Evolutionary conservation across 2,888 invertebrate species (phyloP), one percentile per base, ranked within the genome.

Genomic region (Endotricha flammealis): DNA sequence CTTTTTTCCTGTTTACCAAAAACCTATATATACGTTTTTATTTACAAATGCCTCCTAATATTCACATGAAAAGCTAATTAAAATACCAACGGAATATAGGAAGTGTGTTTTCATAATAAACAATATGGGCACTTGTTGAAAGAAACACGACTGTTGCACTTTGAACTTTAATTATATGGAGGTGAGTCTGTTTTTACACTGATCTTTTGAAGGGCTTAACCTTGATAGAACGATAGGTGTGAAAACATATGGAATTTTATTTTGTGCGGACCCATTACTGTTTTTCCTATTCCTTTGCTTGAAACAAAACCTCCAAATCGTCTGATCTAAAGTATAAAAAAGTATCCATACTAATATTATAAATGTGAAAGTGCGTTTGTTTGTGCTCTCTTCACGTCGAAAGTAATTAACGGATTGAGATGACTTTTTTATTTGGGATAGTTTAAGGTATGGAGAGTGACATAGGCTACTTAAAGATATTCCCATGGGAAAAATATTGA

Each of bases 171-270:
- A n/a, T 11, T 4, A 8, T 23, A 7, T 4, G 9, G 1, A 5
- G 24, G 38, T 46, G 11, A 38, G 42, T 17, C 22, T 32, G 5
- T 41, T 44, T 41, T 24, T 6, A n/a, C 23, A 25, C 24, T 38
- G 39, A 29, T 11, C 9, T 4, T 7, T 6, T 14, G 10, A 42
- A 45, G 45, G 45, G 44, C 37, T 40, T 36, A 28, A 34, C 48
- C 45, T 48, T 48, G 44, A 33, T 24, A 14, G 32, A 36, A 24
- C 36, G 24, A 36, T 38, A 29, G 32, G 11, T 6, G 6, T 35
- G 41, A 28, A 41, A 44, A 42, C 31, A 41, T 12, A 46, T 35
- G 38, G 23, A n/a, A 2, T 11, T 9, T 3, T 29, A 12, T 32
- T 13, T 23, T 16, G 8, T 27, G 8, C 27, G 11, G 12, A 24